phyloP scores from a whole-genome alignment of 1,140 invertebrate species.

The Aphaenogaster rudis region DNA sequence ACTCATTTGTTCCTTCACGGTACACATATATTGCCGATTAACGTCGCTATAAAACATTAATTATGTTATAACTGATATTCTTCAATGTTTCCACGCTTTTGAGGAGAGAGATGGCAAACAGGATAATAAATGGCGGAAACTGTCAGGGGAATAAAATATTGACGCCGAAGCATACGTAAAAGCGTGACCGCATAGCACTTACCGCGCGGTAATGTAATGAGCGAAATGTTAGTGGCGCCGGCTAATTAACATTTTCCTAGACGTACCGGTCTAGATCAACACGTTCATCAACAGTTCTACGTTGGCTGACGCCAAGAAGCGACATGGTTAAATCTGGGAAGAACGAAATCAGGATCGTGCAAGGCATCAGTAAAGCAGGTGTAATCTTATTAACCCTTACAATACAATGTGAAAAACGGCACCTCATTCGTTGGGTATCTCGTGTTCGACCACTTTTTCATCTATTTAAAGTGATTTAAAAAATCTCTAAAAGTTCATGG shows the following conservation, averaged over 20 bases:
- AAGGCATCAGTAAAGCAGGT: constrained; percentile 7
- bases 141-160: constrained; percentile 21
- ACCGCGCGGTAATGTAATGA: constrained; percentile 6
- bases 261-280: constrained; percentile 30
- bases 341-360: background rate
- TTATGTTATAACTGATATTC: constrained; percentile 18
- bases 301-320: constrained; percentile 16
- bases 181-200: constrained; percentile 3
- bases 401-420: too few species aligned
- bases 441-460: too few species aligned
- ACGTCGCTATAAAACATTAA: constrained; percentile 4
- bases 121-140: background rate
- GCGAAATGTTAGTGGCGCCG: constrained; percentile 5
- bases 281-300: constrained; percentile 22
- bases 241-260: constrained; percentile 49
- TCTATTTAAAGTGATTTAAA: too few species aligned
- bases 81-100: constrained; percentile 10
- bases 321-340: constrained; percentile 33
- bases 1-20: background rate
- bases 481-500: too few species aligned
- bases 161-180: constrained; percentile 14
- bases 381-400: background rate
- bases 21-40: background rate
- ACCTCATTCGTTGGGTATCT: too few species aligned
- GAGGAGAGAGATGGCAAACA: constrained; percentile 9